phyloP scores from a whole-genome alignment of 2,888 invertebrate genomes.

The Drosophila formosana region DNA sequence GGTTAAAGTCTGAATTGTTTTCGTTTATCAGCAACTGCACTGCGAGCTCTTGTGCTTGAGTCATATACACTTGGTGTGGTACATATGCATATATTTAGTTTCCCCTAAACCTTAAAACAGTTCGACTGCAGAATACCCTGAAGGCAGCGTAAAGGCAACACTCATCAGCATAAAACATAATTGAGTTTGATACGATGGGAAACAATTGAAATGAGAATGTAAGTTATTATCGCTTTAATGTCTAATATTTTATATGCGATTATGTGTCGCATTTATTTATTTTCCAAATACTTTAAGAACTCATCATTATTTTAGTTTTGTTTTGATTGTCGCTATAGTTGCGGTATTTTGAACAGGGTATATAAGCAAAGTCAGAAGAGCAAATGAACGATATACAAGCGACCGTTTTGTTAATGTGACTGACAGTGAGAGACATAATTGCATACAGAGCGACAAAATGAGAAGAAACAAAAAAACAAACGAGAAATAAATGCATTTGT shows the following conservation, averaged over 20 bases:
- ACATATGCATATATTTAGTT: too few species aligned
- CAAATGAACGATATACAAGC: constrained; percentile 5
- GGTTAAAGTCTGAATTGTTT: constrained; percentile 5
- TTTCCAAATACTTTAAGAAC: too few species aligned
- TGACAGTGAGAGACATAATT: not conserved
- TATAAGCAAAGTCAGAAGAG: not conserved
- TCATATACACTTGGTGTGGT: not conserved
- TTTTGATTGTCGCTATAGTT: not conserved
- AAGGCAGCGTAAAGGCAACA: too few species aligned
- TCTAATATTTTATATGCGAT: too few species aligned
- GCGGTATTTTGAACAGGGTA: not conserved
- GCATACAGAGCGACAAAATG: not conserved
- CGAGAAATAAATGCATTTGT: not conserved
- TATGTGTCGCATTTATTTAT: too few species aligned
- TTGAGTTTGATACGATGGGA: too few species aligned
- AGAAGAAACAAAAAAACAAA: not conserved
- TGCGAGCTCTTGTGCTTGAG: not conserved
- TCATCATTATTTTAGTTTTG: too few species aligned
- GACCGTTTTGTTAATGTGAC: not conserved
- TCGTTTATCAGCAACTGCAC: constrained; percentile 8
- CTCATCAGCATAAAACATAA: too few species aligned
- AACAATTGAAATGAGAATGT: too few species aligned
- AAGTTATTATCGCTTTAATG: too few species aligned
- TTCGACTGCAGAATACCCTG: too few species aligned
- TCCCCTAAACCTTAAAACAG: too few species aligned